These are phyloP conservation scores for Apamea epomidion DNA, from an alignment of 2,888 invertebrate genomes.

Conservation along the genomic window DNA sequence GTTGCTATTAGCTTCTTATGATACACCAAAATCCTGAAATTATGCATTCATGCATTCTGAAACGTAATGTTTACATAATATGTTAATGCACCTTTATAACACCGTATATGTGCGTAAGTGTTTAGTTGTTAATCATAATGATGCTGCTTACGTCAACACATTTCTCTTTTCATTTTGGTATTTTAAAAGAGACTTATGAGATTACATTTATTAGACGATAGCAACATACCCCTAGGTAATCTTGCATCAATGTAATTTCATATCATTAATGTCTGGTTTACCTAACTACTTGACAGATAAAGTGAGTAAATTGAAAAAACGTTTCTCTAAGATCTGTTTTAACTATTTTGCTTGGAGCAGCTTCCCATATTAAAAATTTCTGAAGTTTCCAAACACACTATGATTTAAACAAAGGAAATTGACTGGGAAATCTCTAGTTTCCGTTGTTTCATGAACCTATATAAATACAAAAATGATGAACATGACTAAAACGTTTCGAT, in stretches of 20 bases:
- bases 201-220: constrained; percentile 5
- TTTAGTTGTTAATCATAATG: background rate
- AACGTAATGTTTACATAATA: background rate
- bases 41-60: background rate
- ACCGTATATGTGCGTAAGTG: background rate
- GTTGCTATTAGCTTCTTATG: background rate
- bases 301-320: background rate
- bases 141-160: constrained; percentile 17
- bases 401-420: background rate
- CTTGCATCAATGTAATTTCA: background rate
- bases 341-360: background rate
- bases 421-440: background rate
- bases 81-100: background rate
- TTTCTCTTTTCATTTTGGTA: background rate
- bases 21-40: background rate
- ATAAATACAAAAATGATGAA: background rate
- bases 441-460: background rate
- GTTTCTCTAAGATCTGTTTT: background rate
- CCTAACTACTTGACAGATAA: background rate
- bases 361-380: background rate
- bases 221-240: background rate
- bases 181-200: constrained; percentile 28
- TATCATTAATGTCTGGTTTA: constrained; percentile 8
- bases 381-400: background rate
- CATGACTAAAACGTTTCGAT: background rate